Percentiles rank a stretch among this genome's conserved stretches.
Conservation (phyloP, 2,888 invertebrate species). For the Orchesellides sinensis region DNA sequence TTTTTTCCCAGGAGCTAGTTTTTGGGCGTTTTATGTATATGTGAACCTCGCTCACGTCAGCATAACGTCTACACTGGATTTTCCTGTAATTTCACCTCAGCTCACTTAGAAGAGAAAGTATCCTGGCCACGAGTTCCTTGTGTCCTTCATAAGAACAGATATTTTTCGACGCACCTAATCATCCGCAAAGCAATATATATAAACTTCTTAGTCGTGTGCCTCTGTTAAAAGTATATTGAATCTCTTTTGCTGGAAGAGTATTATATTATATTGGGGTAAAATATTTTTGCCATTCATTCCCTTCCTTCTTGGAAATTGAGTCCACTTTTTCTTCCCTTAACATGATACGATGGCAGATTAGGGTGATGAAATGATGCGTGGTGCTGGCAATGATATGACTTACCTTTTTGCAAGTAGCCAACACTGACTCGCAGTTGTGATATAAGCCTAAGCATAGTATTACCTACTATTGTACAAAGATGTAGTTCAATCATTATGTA, state of each 20-base stretch:
- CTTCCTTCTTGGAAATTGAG: conserved; percentile 20
- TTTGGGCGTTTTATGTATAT: conserved; percentile 2
- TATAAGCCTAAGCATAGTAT: not conserved
- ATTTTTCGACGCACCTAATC: conserved; percentile 67
- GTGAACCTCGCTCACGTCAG: conserved; percentile 61
- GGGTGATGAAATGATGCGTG: conserved; percentile 66
- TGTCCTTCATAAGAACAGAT: conserved; percentile 62
- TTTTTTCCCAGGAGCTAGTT: too few species aligned
- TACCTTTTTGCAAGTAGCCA: conserved; percentile 41
- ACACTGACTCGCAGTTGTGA: not conserved
- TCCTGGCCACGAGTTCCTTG: conserved; percentile 39
- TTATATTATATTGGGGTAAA: too few species aligned
- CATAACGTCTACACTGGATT: conserved; percentile 58
- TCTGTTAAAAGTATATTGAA: conserved; percentile 8
- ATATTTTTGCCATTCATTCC: conserved; percentile 20
- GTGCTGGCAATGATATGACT: conserved; percentile 59
- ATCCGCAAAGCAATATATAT: conserved; percentile 54
- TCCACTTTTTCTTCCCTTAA: not conserved
- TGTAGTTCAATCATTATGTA: conserved; percentile 10
- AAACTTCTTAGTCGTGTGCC: not conserved
- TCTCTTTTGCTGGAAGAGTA: too few species aligned
- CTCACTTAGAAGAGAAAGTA: conserved; percentile 38
- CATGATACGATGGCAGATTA: conserved; percentile 48
- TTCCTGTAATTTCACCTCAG: conserved; percentile 67
- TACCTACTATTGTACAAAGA: not conserved